phyloP scores from a whole-genome alignment of 2,888 invertebrate species.

The Dynastes tityus region DNA sequence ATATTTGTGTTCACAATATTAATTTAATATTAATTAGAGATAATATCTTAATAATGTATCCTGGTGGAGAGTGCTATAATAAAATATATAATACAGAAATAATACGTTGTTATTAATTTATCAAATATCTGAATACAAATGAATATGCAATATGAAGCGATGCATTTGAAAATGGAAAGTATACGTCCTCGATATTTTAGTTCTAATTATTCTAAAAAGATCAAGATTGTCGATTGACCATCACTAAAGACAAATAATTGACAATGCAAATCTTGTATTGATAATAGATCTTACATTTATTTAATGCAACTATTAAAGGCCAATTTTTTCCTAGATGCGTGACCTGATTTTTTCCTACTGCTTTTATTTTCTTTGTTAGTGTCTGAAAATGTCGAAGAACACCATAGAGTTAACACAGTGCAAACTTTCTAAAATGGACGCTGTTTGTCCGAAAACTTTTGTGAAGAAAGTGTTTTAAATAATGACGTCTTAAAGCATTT shows the following conservation, averaged over 20 bases:
- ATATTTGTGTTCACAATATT: background rate
- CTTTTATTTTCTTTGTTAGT: no score
- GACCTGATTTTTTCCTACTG: no score
- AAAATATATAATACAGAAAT: constrained; percentile 10
- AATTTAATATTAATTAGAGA: background rate
- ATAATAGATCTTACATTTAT: background rate
- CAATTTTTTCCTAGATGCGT: no score
- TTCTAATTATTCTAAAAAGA: background rate
- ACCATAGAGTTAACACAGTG: no score
- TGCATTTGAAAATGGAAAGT: background rate
- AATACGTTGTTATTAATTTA: constrained; percentile 14
- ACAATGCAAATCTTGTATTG: background rate
- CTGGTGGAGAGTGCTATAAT: constrained; percentile 12
- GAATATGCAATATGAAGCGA: no score
- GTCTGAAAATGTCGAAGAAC: no score
- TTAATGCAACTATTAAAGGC: no score
- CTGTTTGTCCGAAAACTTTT: no score
- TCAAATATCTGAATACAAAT: background rate
- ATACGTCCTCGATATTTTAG: background rate
- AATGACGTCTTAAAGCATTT: no score
- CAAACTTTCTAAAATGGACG: no score
- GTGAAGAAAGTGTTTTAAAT: no score
- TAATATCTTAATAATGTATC: constrained; percentile 5
- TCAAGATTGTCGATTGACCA: background rate
- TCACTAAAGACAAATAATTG: background rate